Percentiles rank a stretch among this genome's conserved stretches.
Evolutionary conservation across 2,797 vertebrate species (phyloP).

Genomic region (Pantherophis alleghaniensis): DNA sequence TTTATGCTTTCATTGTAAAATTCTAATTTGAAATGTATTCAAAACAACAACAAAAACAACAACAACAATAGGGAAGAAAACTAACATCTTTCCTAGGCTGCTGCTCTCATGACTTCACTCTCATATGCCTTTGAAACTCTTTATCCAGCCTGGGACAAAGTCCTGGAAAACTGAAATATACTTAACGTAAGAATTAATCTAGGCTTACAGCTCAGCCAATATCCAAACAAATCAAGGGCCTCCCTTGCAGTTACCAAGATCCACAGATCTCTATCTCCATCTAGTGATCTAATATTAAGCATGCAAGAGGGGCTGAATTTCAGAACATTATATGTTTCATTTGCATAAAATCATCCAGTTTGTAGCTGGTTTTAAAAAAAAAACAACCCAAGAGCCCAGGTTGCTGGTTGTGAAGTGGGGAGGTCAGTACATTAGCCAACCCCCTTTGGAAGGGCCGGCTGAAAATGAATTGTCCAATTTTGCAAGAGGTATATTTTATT

Average conservation of each 20-base stretch:
- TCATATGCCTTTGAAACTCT: background rate
- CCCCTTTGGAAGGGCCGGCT: background rate
- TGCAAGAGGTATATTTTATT: background rate
- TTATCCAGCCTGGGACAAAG: background rate
- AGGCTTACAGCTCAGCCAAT: background rate
- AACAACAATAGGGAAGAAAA: background rate
- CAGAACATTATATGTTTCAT: background rate
- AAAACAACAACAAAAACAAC: background rate
- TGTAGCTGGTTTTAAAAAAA: background rate
- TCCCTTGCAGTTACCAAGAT: background rate
- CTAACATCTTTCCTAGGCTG: background rate
- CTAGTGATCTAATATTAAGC: slow-evolving; percentile 1
- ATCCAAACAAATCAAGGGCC: no score
- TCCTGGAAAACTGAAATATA: background rate
- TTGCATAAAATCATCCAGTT: slow-evolving; percentile 2
- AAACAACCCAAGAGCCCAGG: background rate
- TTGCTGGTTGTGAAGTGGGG: background rate
- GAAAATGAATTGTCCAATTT: background rate
- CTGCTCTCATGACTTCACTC: background rate
- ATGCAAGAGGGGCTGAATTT: background rate
- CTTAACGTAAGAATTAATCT: background rate
- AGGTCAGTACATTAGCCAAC: background rate
- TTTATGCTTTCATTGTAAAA: background rate
- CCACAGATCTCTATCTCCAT: slow-evolving; percentile 16
- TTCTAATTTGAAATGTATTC: background rate